Evolutionary conservation across 2,888 invertebrate genomes (phyloP), one percentile per base, ranked within the genome.

Genomic region (Trachelus iudaicus): DNA sequence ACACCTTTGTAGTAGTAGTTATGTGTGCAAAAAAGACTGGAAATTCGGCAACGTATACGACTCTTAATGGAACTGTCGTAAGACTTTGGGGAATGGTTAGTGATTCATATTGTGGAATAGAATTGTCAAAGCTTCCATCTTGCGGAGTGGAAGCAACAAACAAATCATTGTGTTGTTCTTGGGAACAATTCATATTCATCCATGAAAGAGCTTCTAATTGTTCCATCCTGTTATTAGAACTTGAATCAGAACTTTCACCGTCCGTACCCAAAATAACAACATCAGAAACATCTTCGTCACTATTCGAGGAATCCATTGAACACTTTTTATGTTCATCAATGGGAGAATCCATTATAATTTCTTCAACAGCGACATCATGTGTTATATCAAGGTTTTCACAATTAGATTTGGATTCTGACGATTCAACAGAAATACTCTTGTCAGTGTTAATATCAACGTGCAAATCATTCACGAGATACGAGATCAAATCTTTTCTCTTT

Each of bases 321-420:
- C 56, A 23, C 6, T 56, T 56, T 23, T 56, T 23, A 15, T 40
- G 23, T 40, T 40, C 4, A 40, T 40, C 40, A 15, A 23, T 40
- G 40, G 6, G 2, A 40, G 40, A 40, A 15, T 23, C 6, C 6
- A 15, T 40, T 40, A 78, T 86, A 84, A 92, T 89, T 82, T 92
- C 92, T 69, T 92, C 92, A 33, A 93, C 92, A 1, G 83, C 77
- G 37, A 86, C 77, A 69, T 85, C 6, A 40, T 23, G 6, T 23
- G 15, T 15, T 40, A 15, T 15, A 40, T 23, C 6, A 40, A 40
- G 23, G 15, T 15, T 40, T 40, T 40, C 40, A 56, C 9, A 23
- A 56, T 23, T 23, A 23, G 23, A 56, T 56, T 56, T 23, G 6
- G 56, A 56, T 56, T 23, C 9, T 56, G 56, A 23, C 0, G 56